Evolutionary conservation across 2,888 invertebrate species (phyloP).

Genomic region (Syrista parreyssii): DNA sequence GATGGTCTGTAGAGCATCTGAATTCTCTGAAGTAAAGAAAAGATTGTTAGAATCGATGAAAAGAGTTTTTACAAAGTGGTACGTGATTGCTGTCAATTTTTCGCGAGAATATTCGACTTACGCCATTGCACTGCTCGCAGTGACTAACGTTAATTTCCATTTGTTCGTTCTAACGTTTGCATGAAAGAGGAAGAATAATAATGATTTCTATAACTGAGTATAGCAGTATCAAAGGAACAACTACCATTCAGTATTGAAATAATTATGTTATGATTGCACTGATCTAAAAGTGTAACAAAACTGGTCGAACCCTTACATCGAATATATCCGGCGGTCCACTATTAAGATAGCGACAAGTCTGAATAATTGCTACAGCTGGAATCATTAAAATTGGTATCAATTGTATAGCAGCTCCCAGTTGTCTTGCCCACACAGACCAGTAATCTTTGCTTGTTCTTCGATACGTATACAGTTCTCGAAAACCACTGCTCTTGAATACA

Average conservation of each 20-base stretch:
- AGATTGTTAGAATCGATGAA: neutral
- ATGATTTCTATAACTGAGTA: conserved; percentile 15
- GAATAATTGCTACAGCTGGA: conserved; percentile 78
- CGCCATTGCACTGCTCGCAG: conserved; percentile 63
- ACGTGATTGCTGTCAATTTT: neutral
- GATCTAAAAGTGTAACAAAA: neutral
- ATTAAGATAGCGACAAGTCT: conserved; percentile 82
- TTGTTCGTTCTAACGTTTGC: conserved; percentile 56
- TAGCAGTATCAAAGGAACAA: conserved; percentile 33
- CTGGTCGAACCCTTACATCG: conserved; percentile 73
- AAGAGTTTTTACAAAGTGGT: neutral
- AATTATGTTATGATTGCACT: neutral
- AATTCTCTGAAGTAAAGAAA: conserved; percentile 73
- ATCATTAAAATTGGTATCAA: conserved; percentile 80
- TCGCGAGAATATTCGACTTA: conserved; percentile 47
- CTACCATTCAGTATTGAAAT: neutral
- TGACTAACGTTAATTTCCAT: conserved; percentile 61
- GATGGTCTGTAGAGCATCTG: conserved; percentile 86
- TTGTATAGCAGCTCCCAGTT: conserved; percentile 79
- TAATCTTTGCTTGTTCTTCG: conserved; percentile 73
- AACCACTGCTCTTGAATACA: conserved; percentile 78
- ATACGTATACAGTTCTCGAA: conserved; percentile 77
- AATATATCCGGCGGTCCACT: conserved; percentile 88
- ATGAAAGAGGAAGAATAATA: conserved; percentile 35
- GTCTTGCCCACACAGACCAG: conserved; percentile 84